A percentile compares a stretch with the other conserved stretches of the same genome.
Evolutionary conservation across 1,140 invertebrate species (phyloP).

Genomic region (Aphis craccivora): DNA sequence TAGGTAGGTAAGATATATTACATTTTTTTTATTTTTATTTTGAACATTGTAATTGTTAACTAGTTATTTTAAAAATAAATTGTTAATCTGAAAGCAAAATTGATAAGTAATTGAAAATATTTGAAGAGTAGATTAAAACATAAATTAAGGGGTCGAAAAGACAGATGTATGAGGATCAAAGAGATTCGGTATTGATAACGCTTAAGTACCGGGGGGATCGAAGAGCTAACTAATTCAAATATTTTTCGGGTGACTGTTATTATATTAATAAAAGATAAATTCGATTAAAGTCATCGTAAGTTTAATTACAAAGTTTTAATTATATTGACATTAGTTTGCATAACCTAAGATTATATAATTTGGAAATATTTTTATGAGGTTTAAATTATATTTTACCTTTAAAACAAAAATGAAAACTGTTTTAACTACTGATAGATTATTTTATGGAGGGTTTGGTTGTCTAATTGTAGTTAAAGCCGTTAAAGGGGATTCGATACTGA

Average conservation of each 20-base stretch:
- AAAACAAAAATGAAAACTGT: neutral
- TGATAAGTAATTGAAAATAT: neutral
- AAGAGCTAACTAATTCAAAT: neutral
- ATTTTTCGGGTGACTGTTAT: conserved; percentile 19
- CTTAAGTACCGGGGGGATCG: neutral
- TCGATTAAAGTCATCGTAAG: conserved; percentile 23
- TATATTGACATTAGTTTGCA: conserved; percentile 39
- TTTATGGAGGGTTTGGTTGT: neutral
- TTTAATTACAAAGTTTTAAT: conserved; percentile 51
- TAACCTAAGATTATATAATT: conserved; percentile 21
- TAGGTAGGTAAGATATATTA: neutral
- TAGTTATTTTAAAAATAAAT: neutral
- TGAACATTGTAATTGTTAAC: neutral
- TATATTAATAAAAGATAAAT: conserved; percentile 37
- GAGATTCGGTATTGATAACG: neutral
- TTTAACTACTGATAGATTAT: neutral
- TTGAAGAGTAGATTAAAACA: neutral
- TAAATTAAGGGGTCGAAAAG: neutral
- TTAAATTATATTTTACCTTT: conserved; percentile 16
- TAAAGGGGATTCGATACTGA: neutral
- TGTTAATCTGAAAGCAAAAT: neutral
- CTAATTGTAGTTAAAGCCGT: neutral
- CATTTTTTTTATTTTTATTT: neutral
- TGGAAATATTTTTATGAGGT: neutral
- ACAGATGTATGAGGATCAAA: neutral